A percentile compares a stretch with the other conserved stretches of the same genome.
phyloP scores from a whole-genome alignment of 2,888 invertebrate species.

The Mongoloraphidia duomilia region DNA sequence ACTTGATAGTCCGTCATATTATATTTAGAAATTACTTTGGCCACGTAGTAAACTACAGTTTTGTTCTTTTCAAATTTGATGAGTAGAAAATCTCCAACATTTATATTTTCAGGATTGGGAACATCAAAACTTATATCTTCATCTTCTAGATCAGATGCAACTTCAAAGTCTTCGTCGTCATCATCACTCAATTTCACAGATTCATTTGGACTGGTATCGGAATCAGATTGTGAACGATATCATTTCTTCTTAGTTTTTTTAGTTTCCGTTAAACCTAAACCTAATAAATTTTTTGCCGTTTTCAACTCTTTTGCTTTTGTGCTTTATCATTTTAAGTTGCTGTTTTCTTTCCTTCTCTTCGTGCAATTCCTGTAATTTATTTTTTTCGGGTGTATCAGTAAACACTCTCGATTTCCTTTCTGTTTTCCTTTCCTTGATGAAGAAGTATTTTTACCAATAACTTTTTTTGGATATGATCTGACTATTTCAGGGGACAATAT shows the following conservation, averaged over 20 bases:
- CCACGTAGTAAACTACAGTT: constrained; percentile 6
- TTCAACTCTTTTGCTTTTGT: no score
- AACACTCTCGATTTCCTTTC: no score
- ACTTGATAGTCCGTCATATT: no score
- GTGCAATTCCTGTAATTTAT: no score
- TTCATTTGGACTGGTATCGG: constrained; percentile 16
- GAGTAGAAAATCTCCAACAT: constrained; percentile 2
- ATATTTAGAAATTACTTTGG: constrained; percentile 4
- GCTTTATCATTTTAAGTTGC: no score
- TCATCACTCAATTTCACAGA: constrained; percentile 17
- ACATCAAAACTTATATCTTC: constrained; percentile 3
- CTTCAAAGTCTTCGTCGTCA: constrained; percentile 14
- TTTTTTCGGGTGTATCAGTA: no score
- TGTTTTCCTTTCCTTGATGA: no score
- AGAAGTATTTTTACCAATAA: no score
- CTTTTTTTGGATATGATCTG: no score
- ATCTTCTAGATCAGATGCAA: neutral
- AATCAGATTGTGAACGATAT: constrained; percentile 13
- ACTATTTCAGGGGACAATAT: no score
- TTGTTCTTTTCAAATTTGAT: constrained; percentile 8
- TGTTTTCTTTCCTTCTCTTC: no score
- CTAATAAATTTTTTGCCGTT: no score
- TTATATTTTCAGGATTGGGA: constrained; percentile 5
- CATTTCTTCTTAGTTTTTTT: constrained; percentile 15
- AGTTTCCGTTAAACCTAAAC: constrained; percentile 13